Percentiles rank a stretch among this genome's conserved stretches.
Evolutionary conservation across 2,113 vertebrate species (phyloP).

Genomic region (Hippolais icterina): DNA sequence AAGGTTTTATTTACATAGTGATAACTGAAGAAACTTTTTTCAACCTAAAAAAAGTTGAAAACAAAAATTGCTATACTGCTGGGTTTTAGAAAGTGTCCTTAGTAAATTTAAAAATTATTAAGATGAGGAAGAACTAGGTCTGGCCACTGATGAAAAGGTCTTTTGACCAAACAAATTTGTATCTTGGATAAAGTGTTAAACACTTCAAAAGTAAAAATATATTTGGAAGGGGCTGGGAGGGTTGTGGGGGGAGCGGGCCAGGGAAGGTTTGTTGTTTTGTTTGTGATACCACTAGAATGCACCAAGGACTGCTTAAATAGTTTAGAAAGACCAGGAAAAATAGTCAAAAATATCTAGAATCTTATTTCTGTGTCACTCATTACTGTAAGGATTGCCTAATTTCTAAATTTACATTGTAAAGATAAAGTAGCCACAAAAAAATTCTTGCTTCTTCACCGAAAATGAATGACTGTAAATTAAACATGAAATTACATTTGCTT

Average conservation of each 20-base stretch:
- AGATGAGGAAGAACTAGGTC: background rate
- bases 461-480: background rate
- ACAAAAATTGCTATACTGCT: background rate
- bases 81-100: background rate
- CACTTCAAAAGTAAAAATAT: background rate
- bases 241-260: accelerated
- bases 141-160: background rate
- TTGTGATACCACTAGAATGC: background rate
- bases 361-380: background rate
- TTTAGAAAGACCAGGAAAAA: background rate
- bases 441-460: background rate
- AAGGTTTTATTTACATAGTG: background rate
- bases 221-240: background rate
- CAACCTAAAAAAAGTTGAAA: background rate
- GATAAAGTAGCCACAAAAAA: background rate
- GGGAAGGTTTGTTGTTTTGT: background rate
- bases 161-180: background rate
- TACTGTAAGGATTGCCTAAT: background rate
- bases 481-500: background rate
- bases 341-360: background rate
- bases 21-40: background rate
- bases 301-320: background rate
- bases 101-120: background rate
- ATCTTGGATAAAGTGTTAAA: background rate
- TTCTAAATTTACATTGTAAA: background rate